phyloP scores from a whole-genome alignment of 2,888 invertebrate species.

The Ametastegia equiseti region DNA sequence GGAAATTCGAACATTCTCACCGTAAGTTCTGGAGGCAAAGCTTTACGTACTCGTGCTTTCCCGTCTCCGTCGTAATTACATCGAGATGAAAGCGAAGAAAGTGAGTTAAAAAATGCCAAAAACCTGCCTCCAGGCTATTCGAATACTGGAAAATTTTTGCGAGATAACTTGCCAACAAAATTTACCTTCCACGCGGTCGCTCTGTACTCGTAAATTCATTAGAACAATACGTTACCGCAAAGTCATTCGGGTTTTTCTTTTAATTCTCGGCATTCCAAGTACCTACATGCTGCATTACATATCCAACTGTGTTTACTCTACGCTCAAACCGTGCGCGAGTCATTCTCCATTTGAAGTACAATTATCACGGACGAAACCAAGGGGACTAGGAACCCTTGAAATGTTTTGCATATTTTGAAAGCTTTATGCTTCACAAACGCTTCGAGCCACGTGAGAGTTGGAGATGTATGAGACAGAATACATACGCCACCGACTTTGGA shows the following conservation, averaged over 20 bases:
- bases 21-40: background rate
- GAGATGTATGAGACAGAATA: background rate
- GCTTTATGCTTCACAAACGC: background rate
- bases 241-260: constrained; percentile 8
- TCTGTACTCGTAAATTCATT: background rate
- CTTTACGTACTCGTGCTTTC: background rate
- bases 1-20: background rate
- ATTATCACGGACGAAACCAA: background rate
- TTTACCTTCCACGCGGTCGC: background rate
- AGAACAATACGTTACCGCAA: constrained; percentile 26
- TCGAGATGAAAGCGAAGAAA: constrained; percentile 32
- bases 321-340: background rate
- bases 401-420: background rate
- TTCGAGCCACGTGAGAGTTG: background rate
- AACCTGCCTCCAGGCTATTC: constrained; percentile 21
- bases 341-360: background rate
- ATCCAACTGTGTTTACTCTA: background rate
- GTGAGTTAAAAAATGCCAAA: constrained; percentile 3
- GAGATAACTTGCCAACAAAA: constrained; percentile 15
- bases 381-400: background rate
- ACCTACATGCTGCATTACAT: constrained; percentile 4
- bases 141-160: constrained; percentile 22
- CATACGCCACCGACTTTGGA: background rate
- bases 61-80: constrained; percentile 13
- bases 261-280: background rate